Evolutionary conservation across 2,888 invertebrate species (phyloP).

Genomic region (Pedicia rivosa): DNA sequence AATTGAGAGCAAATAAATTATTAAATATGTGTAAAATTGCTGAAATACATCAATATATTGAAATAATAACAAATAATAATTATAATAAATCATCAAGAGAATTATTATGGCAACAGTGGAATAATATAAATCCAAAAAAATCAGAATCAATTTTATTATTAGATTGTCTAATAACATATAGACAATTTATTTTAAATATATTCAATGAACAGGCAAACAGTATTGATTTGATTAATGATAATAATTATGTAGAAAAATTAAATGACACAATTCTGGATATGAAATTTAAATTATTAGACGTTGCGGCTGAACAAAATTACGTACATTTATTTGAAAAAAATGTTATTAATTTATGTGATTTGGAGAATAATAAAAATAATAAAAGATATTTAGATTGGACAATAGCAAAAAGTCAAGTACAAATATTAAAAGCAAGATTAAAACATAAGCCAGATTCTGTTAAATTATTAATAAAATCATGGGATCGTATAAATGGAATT

Average conservation of each 20-base stretch:
- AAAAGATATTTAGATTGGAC: conserved; percentile 10
- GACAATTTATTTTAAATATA: conserved; percentile 21
- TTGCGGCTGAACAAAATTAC: conserved; percentile 33
- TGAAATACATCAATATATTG: conserved; percentile 29
- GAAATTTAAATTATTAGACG: conserved; percentile 31
- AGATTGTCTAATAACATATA: conserved; percentile 33
- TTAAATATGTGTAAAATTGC: conserved; percentile 34
- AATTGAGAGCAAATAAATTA: conserved; percentile 32
- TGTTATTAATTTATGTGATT: conserved; percentile 11
- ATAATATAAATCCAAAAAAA: conserved; percentile 22
- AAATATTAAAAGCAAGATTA: conserved; percentile 10
- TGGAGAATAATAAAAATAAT: conserved; percentile 9
- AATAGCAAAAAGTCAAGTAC: conserved; percentile 11
- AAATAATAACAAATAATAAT: conserved; percentile 9
- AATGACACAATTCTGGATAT: conserved; percentile 19
- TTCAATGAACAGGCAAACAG: conserved; percentile 7
- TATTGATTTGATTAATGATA: conserved; percentile 14
- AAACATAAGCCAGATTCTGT: conserved; percentile 2
- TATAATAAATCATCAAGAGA: conserved; percentile 10
- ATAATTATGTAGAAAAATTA: conserved; percentile 16
- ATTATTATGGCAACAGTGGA: conserved; percentile 24
- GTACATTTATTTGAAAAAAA: conserved; percentile 29
- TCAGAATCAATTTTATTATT: conserved; percentile 32
- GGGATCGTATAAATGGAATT: conserved; percentile 10
- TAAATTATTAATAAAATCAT: conserved; percentile 12